These are phyloP conservation scores for Galagoides demidoff DNA, from an alignment of 2,797 vertebrate genomes.

Conservation along the genomic window DNA sequence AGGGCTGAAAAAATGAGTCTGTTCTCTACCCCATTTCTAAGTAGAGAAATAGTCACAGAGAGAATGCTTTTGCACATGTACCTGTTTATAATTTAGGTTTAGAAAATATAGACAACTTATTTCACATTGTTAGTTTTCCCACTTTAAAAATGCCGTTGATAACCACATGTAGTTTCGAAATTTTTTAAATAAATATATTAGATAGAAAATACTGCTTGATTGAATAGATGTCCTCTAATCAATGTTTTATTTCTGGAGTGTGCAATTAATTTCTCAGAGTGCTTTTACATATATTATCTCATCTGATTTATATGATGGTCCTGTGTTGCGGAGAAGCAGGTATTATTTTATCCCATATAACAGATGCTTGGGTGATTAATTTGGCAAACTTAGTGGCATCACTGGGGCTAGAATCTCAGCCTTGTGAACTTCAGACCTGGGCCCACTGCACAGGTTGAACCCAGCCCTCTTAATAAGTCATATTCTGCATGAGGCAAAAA, in stretches of 20 bases:
- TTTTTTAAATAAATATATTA: slow-evolving; percentile 13
- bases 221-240: slow-evolving; percentile 61
- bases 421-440: accelerated
- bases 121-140: neutral
- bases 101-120: neutral
- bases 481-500: neutral
- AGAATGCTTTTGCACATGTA: neutral
- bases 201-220: neutral
- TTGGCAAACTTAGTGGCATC: accelerated
- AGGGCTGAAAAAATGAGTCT: neutral
- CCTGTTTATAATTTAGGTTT: neutral
- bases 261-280: slow-evolving; percentile 67
- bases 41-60: neutral
- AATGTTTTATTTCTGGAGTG: slow-evolving; percentile 61
- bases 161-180: neutral
- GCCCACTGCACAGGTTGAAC: neutral
- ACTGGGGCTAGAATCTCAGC: neutral
- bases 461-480: neutral
- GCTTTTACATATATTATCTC: slow-evolving; percentile 58
- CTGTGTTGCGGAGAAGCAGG: neutral
- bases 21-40: neutral
- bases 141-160: neutral
- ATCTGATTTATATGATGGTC: slow-evolving; percentile 27
- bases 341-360: slow-evolving; percentile 5
- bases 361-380: neutral